Conservation (phyloP, 2,888 invertebrate genomes). For the Mycalesis mineus region DNA sequence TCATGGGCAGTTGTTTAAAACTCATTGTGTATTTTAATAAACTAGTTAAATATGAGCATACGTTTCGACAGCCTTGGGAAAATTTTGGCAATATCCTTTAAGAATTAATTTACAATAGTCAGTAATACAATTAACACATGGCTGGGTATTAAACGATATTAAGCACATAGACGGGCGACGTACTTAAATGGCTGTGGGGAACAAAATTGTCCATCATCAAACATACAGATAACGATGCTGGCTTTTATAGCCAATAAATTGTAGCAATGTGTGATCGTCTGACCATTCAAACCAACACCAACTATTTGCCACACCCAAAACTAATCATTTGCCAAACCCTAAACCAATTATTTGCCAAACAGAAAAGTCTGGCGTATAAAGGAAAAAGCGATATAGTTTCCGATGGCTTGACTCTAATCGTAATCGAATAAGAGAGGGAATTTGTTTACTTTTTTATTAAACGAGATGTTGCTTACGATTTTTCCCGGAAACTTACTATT, state of each 20-base stretch:
- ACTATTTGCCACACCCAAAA: not conserved
- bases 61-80: no score
- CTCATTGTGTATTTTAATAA: no score
- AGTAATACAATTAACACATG: conserved; percentile 36
- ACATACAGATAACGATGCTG: conserved; percentile 43
- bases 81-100: no score
- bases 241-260: conserved; percentile 1
- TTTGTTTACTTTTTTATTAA: not conserved
- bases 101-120: no score
- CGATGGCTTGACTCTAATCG: not conserved
- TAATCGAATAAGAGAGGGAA: not conserved
- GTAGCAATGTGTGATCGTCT: not conserved
- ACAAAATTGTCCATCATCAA: conserved; percentile 40
- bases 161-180: conserved; percentile 54
- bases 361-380: not conserved
- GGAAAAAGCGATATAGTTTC: not conserved
- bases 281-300: not conserved
- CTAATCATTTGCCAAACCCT: not conserved
- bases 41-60: no score
- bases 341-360: conserved; percentile 1
- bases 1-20: no score
- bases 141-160: conserved; percentile 51
- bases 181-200: conserved; percentile 47
- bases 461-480: not conserved
- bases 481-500: no score